Evolutionary conservation across 2,797 vertebrate genomes (phyloP).

Genomic region (Gastrophryne carolinensis): DNA sequence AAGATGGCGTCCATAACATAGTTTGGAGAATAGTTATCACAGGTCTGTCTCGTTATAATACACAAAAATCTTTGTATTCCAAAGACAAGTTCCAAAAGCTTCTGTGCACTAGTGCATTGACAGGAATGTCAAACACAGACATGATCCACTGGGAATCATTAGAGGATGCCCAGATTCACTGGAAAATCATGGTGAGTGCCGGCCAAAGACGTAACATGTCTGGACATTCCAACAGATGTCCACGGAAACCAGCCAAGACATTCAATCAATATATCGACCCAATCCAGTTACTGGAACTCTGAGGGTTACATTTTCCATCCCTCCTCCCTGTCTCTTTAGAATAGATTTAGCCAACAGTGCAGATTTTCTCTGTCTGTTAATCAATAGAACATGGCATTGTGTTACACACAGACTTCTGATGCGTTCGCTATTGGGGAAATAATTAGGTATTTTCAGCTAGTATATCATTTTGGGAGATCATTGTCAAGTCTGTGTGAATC

Average conservation of each 20-base stretch:
- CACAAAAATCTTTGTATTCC: too few species aligned
- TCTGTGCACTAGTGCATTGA: too few species aligned
- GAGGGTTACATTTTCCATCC: conserved; percentile 1
- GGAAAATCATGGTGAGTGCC: background rate
- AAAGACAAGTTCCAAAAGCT: too few species aligned
- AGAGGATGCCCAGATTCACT: too few species aligned
- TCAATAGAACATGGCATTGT: conserved; percentile 29
- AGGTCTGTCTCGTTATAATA: too few species aligned
- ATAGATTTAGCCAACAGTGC: background rate
- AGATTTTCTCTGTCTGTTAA: conserved; percentile 15
- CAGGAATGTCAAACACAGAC: too few species aligned
- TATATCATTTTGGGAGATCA: background rate
- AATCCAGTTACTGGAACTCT: conserved; percentile 28
- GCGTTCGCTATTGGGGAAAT: background rate
- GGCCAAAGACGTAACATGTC: background rate
- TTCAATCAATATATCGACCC: conserved; percentile 1
- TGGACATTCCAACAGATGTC: background rate
- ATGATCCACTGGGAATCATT: too few species aligned
- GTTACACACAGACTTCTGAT: conserved; percentile 2
- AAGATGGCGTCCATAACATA: too few species aligned
- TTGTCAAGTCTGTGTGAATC: too few species aligned
- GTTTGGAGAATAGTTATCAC: too few species aligned
- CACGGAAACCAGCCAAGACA: background rate
- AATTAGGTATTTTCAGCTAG: background rate
- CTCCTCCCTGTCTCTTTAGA: background rate